phyloP scores from a whole-genome alignment of 1,140 invertebrate species.

The Tetramorium simillimum region DNA sequence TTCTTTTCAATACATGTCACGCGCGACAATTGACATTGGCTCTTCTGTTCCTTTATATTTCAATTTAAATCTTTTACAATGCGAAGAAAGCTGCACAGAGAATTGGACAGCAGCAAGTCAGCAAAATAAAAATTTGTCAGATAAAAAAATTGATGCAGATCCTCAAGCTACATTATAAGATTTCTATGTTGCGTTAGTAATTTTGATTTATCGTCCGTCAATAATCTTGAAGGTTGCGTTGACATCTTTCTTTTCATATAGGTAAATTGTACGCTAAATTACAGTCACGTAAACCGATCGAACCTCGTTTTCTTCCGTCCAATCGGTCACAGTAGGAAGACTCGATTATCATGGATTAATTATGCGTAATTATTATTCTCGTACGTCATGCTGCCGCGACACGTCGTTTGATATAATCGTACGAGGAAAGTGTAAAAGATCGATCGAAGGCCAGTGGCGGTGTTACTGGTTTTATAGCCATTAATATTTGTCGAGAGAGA shows the following conservation, averaged over 20 bases:
- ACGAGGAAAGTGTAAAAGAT: conserved; percentile 28
- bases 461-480: neutral
- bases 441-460: neutral
- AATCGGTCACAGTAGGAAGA: neutral
- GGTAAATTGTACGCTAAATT: neutral
- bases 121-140: neutral
- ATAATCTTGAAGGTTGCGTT: neutral
- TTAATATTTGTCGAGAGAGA: conserved; percentile 21
- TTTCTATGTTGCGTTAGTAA: neutral
- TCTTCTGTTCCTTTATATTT: too few relatives aligned
- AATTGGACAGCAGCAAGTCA: neutral
- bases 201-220: neutral
- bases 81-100: neutral
- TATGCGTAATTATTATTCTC: conserved; percentile 17
- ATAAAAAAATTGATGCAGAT: neutral
- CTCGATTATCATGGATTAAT: conserved; percentile 28
- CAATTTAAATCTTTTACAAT: neutral
- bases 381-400: neutral
- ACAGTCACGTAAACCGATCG: neutral
- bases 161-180: neutral
- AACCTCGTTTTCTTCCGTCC: neutral
- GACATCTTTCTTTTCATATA: neutral
- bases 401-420: neutral
- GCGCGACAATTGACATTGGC: too few relatives aligned
- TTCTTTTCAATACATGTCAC: too few relatives aligned